Evolutionary conservation across 2,888 invertebrate species (phyloP), one percentile per base, ranked within the genome.

Genomic region (Ischnus inquisitorius): DNA sequence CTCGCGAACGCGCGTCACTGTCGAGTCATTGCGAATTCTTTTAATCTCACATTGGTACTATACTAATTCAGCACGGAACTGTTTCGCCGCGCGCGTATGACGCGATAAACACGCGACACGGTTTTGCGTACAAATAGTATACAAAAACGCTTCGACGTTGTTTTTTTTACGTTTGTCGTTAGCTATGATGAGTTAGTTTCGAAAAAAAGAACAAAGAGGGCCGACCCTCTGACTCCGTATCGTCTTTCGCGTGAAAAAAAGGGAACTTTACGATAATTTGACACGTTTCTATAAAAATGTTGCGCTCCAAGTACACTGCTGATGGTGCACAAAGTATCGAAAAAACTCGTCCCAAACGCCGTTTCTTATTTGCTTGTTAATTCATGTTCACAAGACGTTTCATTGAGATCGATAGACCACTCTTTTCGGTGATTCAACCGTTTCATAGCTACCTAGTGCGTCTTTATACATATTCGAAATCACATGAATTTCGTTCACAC

Each of bases 1-100:
- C 6, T 69, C 54, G 34, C 51, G 43, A 14, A 57, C 54, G 43
- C 64, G 65, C 39, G 14, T 46, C 12, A 68, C 10, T 19, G 10
- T 12, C 34, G 14, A 22, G 34, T 64, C 54, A 64, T 64, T 76
- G 54, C 43, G 22, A 10, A 74, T 43, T 19, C 3, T 34, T 25
- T 60, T 68, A 80, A 83, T 83, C 77, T 83, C 80, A 57, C 67
- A 68, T 79, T 76, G 79, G 72, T 77, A 80, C 54, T 83, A 54
- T 80, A 77, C 71, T 79, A 76, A 78, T 57, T 28, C 62, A 25
- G 16, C 48, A 25, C 46, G 62, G 25, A 12, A 43, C 14, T 68
- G 51, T n/a, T 16, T 6, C 34, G 19, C 8, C 48, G 22, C 19
- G 14, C 5, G 16, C 60, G 51, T 43, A 48, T 10, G 62, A 19